phyloP scores from a whole-genome alignment of 2,113 vertebrate genomes.

The Sclerurus mexicanus region DNA sequence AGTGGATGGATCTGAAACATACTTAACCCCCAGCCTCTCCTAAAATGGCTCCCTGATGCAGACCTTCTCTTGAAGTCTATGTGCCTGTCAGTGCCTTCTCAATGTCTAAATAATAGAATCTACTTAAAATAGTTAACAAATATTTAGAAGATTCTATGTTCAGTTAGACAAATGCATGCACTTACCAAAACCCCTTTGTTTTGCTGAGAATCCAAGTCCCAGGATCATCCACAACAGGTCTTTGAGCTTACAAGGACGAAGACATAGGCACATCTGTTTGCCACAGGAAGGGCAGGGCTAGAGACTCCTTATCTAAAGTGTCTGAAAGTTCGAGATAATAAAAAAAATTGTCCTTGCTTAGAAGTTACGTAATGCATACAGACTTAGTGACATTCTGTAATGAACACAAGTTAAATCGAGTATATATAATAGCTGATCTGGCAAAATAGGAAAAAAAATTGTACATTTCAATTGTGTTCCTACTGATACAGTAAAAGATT shows the following conservation, averaged over 20 bases:
- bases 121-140: neutral
- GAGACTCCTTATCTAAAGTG: constrained; percentile 36
- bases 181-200: constrained; percentile 16
- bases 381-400: neutral
- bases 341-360: neutral
- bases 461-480: neutral
- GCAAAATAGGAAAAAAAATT: neutral
- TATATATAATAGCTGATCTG: neutral
- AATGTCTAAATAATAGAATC: neutral
- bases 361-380: neutral
- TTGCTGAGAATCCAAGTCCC: neutral
- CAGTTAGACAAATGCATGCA: neutral
- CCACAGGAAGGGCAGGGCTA: constrained; percentile 56
- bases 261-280: neutral
- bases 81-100: neutral
- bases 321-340: constrained; percentile 33
- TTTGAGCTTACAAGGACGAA: neutral
- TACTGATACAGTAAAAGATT: neutral
- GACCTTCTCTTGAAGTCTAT: neutral
- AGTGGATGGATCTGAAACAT: neutral
- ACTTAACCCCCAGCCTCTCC: neutral
- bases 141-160: neutral
- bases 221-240: neutral
- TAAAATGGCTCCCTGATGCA: neutral
- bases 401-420: neutral